Evolutionary conservation across 2,888 invertebrate species (phyloP).

Genomic region (Tuta absoluta): DNA sequence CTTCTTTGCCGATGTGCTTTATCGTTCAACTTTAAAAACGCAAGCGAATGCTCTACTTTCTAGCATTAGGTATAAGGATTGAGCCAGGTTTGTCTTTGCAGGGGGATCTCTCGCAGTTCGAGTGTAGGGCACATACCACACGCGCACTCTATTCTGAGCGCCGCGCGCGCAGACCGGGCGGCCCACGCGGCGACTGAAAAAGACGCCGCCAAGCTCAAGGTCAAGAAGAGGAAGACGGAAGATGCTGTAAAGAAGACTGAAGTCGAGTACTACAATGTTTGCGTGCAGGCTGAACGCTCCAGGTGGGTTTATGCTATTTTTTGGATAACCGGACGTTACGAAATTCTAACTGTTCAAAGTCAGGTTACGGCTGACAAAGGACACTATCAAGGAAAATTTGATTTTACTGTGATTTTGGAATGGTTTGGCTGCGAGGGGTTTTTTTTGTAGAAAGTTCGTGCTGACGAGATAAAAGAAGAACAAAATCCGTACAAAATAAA

Average conservation of each 20-base stretch:
- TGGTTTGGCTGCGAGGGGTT: too few relatives aligned
- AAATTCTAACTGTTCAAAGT: too few relatives aligned
- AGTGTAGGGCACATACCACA: conserved; percentile 82
- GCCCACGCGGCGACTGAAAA: conserved; percentile 73
- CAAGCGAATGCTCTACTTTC: not conserved
- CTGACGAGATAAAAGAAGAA: too few relatives aligned
- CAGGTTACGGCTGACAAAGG: too few relatives aligned
- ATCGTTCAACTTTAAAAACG: too few relatives aligned
- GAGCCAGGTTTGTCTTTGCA: conserved; percentile 38
- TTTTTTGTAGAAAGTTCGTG: too few relatives aligned
- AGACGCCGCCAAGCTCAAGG: conserved; percentile 89
- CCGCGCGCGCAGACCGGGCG: conserved; percentile 67
- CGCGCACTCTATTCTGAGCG: conserved; percentile 70
- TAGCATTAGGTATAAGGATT: not conserved
- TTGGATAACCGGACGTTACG: too few relatives aligned
- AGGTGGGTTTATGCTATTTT: conserved; percentile 73
- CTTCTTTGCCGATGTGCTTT: too few relatives aligned
- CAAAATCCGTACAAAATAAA: too few relatives aligned
- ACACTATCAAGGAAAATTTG: too few relatives aligned
- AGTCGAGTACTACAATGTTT: conserved; percentile 95
- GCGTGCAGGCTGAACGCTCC: conserved; percentile 93
- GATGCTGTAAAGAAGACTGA: conserved; percentile 95
- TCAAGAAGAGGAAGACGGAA: conserved; percentile 93
- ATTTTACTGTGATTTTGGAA: too few relatives aligned
- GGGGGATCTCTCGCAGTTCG: conserved; percentile 77